A percentile compares a stretch with the other conserved stretches of the same genome.
Conservation (phyloP, 2,888 invertebrate genomes). For the Agrilus mali region DNA sequence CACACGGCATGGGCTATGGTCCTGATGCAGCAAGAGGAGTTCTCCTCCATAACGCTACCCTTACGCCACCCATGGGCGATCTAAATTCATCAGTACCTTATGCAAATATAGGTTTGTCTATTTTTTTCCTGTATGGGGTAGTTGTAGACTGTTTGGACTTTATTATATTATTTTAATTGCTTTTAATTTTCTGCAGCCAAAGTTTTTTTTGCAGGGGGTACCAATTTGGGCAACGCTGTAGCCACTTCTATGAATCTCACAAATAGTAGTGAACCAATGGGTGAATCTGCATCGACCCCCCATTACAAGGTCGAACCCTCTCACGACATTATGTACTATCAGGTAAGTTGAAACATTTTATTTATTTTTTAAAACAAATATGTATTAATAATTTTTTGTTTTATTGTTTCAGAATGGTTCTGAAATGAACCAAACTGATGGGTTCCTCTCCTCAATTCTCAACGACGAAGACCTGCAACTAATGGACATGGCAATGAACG, state of each 20-base stretch:
- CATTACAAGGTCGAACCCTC: constrained; percentile 58
- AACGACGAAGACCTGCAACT: constrained; percentile 82
- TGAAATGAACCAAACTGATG: constrained; percentile 65
- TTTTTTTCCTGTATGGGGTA: not conserved
- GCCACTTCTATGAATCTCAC: constrained; percentile 69
- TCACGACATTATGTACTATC: constrained; percentile 71
- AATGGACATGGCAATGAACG: constrained; percentile 86
- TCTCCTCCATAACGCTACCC: constrained; percentile 53
- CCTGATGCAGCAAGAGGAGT: constrained; percentile 36
- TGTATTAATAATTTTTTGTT: constrained; percentile 10
- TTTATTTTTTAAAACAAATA: not conserved
- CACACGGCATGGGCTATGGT: constrained; percentile 23
- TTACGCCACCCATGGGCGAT: constrained; percentile 48
- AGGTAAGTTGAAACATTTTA: constrained; percentile 38
- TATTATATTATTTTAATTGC: not conserved
- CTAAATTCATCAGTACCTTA: constrained; percentile 42
- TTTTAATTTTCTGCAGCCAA: not conserved
- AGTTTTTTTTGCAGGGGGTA: constrained; percentile 33
- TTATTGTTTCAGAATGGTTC: constrained; percentile 38
- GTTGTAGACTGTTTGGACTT: not conserved
- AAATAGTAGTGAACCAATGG: constrained; percentile 58
- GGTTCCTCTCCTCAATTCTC: constrained; percentile 75
- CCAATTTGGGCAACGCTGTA: constrained; percentile 61
- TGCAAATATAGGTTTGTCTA: constrained; percentile 29
- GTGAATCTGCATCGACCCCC: constrained; percentile 39